Percentiles rank a stretch among this genome's conserved stretches.
phyloP scores from a whole-genome alignment of 2,888 invertebrate genomes.

The Caenorhabditis sp. region DNA sequence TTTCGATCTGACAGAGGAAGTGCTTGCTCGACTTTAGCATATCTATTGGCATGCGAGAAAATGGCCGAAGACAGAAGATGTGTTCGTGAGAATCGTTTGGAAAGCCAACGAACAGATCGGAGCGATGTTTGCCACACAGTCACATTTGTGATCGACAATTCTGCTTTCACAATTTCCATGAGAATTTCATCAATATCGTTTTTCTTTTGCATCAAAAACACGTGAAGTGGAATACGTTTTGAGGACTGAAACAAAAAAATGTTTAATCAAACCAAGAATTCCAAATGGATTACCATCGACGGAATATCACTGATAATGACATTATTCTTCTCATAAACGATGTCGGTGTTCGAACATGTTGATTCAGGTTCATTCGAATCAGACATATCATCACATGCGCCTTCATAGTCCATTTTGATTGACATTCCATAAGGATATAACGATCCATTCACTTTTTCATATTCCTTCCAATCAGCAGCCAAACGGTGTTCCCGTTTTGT shows the following conservation, averaged over 20 bases:
- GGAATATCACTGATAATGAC: conserved; percentile 34
- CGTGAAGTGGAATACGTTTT: conserved; percentile 43
- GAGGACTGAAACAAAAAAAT: background rate
- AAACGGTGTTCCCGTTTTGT: conserved; percentile 25
- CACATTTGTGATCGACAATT: conserved; percentile 51
- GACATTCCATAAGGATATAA: conserved; percentile 18
- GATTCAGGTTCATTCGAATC: conserved; percentile 3
- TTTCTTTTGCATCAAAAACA: conserved; percentile 39
- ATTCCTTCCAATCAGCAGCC: conserved; percentile 23
- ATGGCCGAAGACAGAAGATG: conserved; percentile 39
- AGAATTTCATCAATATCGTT: conserved; percentile 34
- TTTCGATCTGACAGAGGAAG: conserved; percentile 20
- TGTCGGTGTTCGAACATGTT: conserved; percentile 2
- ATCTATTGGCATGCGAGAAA: conserved; percentile 37
- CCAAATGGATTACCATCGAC: conserved; percentile 11
- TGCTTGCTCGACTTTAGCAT: conserved; percentile 20
- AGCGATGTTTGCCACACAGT: conserved; percentile 39
- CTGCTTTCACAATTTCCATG: conserved; percentile 44
- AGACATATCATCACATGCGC: conserved; percentile 3
- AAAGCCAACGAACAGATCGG: conserved; percentile 33
- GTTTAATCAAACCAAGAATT: too few species aligned
- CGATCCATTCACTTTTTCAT: conserved; percentile 9
- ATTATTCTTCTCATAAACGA: conserved; percentile 35
- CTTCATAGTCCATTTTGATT: conserved; percentile 14
- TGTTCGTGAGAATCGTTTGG: conserved; percentile 31